Percentiles rank a stretch among this genome's conserved stretches.
These are phyloP conservation scores for Urosaurus nigricauda DNA, from an alignment of 2,797 vertebrate genomes.

Conservation along the genomic window DNA sequence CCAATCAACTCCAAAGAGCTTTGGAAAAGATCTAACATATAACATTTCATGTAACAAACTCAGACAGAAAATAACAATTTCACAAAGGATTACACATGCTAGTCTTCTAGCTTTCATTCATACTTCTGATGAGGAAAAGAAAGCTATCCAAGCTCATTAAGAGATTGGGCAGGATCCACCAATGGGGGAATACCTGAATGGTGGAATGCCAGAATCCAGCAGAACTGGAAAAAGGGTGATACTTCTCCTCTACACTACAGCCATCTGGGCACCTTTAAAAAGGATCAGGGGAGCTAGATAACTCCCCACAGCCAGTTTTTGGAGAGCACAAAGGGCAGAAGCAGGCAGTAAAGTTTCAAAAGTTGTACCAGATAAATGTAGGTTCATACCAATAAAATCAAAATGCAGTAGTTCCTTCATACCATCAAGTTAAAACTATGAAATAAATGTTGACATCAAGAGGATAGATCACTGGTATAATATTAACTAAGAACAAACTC, in stretches of 20 bases:
- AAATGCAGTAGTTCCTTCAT: not conserved
- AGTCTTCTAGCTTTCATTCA: not conserved
- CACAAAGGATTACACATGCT: not conserved
- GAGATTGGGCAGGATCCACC: not conserved
- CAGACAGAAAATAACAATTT: slow-evolving; percentile 4
- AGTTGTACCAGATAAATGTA: not conserved
- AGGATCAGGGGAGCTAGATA: not conserved
- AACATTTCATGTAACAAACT: not conserved
- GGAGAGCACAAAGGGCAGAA: not conserved
- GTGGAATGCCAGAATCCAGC: not conserved
- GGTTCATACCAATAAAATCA: too few relatives aligned
- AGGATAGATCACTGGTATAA: not conserved
- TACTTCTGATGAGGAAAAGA: not conserved
- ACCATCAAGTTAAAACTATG: not conserved
- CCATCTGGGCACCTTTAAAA: not conserved
- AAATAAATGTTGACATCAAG: not conserved
- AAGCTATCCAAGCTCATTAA: not conserved
- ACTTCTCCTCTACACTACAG: not conserved
- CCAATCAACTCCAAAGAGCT: too few relatives aligned
- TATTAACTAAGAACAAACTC: not conserved
- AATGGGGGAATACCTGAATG: too few relatives aligned
- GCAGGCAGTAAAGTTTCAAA: not conserved
- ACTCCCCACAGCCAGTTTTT: not conserved
- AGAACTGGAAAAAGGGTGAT: not conserved
- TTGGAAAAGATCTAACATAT: not conserved